These are phyloP conservation scores for Cephalotes varians DNA, from an alignment of 2,888 invertebrate genomes.

Conservation along the genomic window DNA sequence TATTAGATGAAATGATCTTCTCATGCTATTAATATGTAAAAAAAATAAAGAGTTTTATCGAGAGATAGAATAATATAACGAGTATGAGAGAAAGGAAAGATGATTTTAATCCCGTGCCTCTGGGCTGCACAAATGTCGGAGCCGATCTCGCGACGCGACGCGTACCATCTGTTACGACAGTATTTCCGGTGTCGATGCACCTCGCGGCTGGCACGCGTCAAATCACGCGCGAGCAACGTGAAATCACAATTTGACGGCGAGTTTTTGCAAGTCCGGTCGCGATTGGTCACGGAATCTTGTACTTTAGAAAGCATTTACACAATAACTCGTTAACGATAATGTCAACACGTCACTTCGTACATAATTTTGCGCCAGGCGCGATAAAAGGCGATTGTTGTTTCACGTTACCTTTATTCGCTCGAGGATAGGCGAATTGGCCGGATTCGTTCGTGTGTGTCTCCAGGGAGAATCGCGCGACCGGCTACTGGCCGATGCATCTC, in stretches of 20 bases:
- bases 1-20: background rate
- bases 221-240: slow-evolving; percentile 60
- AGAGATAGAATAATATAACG: background rate
- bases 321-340: slow-evolving; percentile 33
- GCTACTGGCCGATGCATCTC: slow-evolving; percentile 6
- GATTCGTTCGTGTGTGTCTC: slow-evolving; percentile 9
- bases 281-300: slow-evolving; percentile 32
- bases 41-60: background rate
- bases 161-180: slow-evolving; percentile 72
- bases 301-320: slow-evolving; percentile 19
- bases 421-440: background rate
- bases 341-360: background rate
- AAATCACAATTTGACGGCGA: slow-evolving; percentile 67
- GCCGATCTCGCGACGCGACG: slow-evolving; percentile 53
- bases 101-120: slow-evolving; percentile 25
- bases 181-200: slow-evolving; percentile 59
- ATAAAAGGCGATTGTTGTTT: background rate
- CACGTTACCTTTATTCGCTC: background rate
- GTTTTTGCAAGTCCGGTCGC: slow-evolving; percentile 41
- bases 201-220: slow-evolving; percentile 58
- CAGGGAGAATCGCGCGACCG: slow-evolving; percentile 17
- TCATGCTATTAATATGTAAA: background rate
- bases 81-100: background rate
- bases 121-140: slow-evolving; percentile 26
- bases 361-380: background rate